Conservation (phyloP, 1,140 invertebrate species). For the Atta texana region DNA sequence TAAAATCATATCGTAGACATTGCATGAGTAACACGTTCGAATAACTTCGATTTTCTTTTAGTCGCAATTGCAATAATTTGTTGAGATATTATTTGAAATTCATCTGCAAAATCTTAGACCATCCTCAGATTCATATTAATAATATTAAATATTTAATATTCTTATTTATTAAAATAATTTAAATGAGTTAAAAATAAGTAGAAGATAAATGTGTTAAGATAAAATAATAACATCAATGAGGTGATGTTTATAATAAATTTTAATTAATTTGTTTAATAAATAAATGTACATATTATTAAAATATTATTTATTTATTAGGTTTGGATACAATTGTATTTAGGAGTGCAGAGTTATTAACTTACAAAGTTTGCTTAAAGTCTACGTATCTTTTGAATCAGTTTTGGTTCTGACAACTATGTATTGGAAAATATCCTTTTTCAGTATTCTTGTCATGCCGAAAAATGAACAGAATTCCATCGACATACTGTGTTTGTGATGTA, state of each 20-base stretch:
- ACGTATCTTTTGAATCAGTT: not conserved
- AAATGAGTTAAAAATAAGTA: not conserved
- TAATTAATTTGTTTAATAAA: not conserved
- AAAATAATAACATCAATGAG: not conserved
- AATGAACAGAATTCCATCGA: conserved; percentile 47
- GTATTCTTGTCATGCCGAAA: not conserved
- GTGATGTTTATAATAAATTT: not conserved
- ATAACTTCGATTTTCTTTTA: not conserved
- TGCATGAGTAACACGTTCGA: no score
- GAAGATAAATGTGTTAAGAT: not conserved
- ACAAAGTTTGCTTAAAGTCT: not conserved
- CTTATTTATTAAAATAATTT: not conserved
- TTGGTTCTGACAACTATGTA: conserved; percentile 16
- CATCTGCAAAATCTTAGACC: not conserved
- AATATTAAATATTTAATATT: not conserved
- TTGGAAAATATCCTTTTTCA: conserved; percentile 43
- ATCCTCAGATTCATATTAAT: not conserved
- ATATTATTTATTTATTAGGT: not conserved
- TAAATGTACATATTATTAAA: not conserved
- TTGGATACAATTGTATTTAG: not conserved
- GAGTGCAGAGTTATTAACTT: not conserved
- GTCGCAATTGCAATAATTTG: not conserved
- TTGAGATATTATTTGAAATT: not conserved
- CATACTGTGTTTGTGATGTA: conserved; percentile 30
- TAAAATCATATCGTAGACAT: not conserved